Evolutionary conservation across 2,888 invertebrate genomes (phyloP).

Genomic region (Axea sp.): DNA sequence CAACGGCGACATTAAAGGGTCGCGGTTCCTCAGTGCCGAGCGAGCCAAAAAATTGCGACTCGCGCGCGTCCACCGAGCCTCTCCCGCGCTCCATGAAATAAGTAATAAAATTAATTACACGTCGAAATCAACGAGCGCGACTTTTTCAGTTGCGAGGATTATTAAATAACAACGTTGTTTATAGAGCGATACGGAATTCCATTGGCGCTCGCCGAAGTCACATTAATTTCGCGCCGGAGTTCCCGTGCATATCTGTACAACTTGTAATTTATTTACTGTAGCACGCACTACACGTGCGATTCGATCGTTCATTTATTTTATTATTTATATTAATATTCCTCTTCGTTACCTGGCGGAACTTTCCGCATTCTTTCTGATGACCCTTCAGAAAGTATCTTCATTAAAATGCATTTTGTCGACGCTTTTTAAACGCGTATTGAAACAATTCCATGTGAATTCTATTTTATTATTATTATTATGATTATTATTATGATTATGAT

Average conservation of each 20-base stretch:
- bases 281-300: slow-evolving; percentile 37
- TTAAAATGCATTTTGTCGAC: neutral
- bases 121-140: slow-evolving; percentile 62
- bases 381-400: neutral
- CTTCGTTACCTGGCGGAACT: slow-evolving; percentile 19
- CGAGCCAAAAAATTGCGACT: slow-evolving; percentile 40
- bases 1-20: neutral
- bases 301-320: slow-evolving; percentile 49
- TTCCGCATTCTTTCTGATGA: slow-evolving; percentile 5
- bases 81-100: slow-evolving; percentile 24
- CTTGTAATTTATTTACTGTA: slow-evolving; percentile 57
- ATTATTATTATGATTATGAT: too few species aligned
- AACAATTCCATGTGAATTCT: too few species aligned
- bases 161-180: slow-evolving; percentile 63
- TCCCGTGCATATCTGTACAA: slow-evolving; percentile 40
- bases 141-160: slow-evolving; percentile 61
- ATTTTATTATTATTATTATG: too few species aligned
- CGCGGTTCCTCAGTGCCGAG: slow-evolving; percentile 25
- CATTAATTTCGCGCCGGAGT: slow-evolving; percentile 59
- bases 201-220: slow-evolving; percentile 60
- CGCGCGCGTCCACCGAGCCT: slow-evolving; percentile 16
- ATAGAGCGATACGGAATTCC: slow-evolving; percentile 62
- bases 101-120: slow-evolving; percentile 63
- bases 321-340: slow-evolving; percentile 51
- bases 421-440: neutral